Evolutionary conservation across 2,888 invertebrate genomes (phyloP).

Genomic region (Eugnorisma glareosa): DNA sequence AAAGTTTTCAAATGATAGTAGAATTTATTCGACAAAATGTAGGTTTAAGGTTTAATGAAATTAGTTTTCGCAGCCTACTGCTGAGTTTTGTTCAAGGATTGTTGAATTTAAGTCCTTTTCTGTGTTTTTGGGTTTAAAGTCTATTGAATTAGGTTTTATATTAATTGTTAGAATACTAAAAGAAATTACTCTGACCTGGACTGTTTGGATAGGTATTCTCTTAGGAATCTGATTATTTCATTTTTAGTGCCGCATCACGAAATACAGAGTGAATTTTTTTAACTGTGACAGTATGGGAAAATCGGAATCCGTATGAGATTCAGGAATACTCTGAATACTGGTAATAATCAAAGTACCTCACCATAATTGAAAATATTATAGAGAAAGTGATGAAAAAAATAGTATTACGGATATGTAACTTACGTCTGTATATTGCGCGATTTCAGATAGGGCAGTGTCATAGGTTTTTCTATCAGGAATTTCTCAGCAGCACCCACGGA

Average conservation of each 20-base stretch:
- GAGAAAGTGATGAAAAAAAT: too few relatives aligned
- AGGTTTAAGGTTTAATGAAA: conserved; percentile 66
- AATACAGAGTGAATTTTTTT: too few relatives aligned
- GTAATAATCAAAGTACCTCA: background rate
- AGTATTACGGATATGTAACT: too few relatives aligned
- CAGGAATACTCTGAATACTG: background rate
- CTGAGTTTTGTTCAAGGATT: conserved; percentile 59
- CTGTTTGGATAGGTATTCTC: background rate
- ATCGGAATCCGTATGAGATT: background rate
- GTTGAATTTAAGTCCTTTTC: conserved; percentile 16
- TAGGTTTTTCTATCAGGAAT: too few relatives aligned
- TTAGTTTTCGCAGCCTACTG: conserved; percentile 67
- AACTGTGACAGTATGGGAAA: background rate
- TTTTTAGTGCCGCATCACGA: too few relatives aligned
- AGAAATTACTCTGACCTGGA: background rate
- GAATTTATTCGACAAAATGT: conserved; percentile 65
- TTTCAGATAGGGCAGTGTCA: too few relatives aligned
- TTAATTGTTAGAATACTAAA: background rate
- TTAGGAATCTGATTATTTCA: too few relatives aligned
- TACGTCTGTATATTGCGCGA: too few relatives aligned
- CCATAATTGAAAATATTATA: background rate
- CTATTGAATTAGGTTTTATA: conserved; percentile 6
- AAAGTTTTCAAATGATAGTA: conserved; percentile 67
- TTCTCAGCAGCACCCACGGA: too few relatives aligned
- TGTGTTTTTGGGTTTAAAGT: conserved; percentile 10